These are phyloP conservation scores for Ectobius pallidus DNA, from an alignment of 2,888 invertebrate species.

Conservation along the genomic window DNA sequence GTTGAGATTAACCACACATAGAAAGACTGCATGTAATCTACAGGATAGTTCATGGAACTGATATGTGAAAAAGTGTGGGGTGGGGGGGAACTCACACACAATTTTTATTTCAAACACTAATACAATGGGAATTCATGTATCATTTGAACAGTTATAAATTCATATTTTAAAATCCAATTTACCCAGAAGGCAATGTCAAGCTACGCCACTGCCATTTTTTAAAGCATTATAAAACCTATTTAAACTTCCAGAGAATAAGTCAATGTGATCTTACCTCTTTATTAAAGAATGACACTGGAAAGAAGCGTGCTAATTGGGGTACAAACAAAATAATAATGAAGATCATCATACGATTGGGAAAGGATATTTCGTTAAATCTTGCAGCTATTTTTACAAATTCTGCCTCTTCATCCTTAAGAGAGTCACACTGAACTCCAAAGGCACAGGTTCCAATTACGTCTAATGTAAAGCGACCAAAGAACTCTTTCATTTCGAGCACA, in stretches of 20 bases:
- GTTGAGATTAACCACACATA: too few relatives aligned
- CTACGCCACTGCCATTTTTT: too few relatives aligned
- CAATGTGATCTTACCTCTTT: constrained; percentile 37
- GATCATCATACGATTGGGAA: constrained; percentile 43
- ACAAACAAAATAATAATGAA: constrained; percentile 1
- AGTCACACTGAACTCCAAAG: constrained; percentile 62
- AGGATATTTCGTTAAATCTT: constrained; percentile 45
- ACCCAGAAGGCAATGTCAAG: too few relatives aligned
- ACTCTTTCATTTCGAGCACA: constrained; percentile 62
- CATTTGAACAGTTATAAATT: too few relatives aligned
- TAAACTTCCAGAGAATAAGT: not conserved
- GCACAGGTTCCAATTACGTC: constrained; percentile 65
- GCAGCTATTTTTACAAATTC: constrained; percentile 55
- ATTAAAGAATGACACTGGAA: constrained; percentile 47
- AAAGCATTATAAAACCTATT: too few relatives aligned
- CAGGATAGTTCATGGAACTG: too few relatives aligned
- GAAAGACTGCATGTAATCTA: too few relatives aligned
- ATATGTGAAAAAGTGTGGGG: too few relatives aligned
- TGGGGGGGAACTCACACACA: too few relatives aligned
- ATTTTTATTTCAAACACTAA: too few relatives aligned
- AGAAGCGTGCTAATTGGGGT: constrained; percentile 7
- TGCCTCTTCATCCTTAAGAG: constrained; percentile 58
- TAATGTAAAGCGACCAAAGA: constrained; percentile 61
- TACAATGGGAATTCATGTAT: too few relatives aligned
- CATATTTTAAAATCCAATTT: too few relatives aligned